Evolutionary conservation across 1,140 invertebrate genomes (phyloP).

Genomic region (Uloborus diversus): DNA sequence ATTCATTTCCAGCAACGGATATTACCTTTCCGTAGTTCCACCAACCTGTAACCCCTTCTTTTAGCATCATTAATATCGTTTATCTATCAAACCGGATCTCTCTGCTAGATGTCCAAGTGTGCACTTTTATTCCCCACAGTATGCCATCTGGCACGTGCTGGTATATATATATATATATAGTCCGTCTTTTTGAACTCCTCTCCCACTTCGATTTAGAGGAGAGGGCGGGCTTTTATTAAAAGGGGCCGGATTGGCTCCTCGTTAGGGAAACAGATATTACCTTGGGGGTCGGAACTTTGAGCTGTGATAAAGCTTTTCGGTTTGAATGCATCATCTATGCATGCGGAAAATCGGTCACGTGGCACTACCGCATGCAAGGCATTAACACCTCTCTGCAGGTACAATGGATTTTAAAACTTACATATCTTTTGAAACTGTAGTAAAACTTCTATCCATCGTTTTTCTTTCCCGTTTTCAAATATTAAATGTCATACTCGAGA

Average conservation of each 20-base stretch:
- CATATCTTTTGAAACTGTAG: too few species aligned
- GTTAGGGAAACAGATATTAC: conserved; percentile 5
- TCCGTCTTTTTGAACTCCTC: too few species aligned
- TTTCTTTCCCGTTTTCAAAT: too few species aligned
- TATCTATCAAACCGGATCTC: neutral
- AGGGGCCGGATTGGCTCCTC: conserved; percentile 23
- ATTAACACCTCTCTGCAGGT: too few species aligned
- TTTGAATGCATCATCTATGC: too few species aligned
- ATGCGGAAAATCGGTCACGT: too few species aligned
- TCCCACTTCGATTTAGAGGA: neutral
- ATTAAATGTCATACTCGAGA: too few species aligned
- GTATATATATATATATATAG: too few species aligned
- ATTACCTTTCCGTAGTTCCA: neutral
- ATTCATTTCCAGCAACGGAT: too few species aligned
- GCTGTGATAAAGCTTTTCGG: conserved; percentile 9
- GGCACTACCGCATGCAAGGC: too few species aligned
- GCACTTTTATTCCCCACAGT: conserved; percentile 30
- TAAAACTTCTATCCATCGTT: too few species aligned
- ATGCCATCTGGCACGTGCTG: conserved; percentile 41
- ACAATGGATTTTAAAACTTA: too few species aligned
- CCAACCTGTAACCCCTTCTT: conserved; percentile 33
- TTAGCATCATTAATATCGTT: conserved; percentile 35
- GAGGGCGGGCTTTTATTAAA: conserved; percentile 42
- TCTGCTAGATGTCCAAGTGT: neutral
- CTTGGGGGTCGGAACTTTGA: neutral